Evolutionary conservation across 2,113 vertebrate species (phyloP).

Genomic region (Bufo gargarizans): DNA sequence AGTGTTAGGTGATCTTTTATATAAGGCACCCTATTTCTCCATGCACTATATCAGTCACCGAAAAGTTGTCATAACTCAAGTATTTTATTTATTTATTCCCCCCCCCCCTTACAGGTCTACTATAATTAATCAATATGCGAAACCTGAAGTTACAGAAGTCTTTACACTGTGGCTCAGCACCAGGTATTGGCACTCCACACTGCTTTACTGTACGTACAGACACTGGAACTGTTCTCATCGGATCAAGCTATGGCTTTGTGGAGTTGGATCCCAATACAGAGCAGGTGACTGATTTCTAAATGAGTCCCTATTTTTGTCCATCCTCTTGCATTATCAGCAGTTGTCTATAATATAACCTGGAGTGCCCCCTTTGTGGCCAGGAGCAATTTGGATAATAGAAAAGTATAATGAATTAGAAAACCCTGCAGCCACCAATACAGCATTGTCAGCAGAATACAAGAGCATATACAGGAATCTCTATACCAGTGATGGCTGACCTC

Average conservation of each 20-base stretch:
- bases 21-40: too few relatives aligned
- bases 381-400: too few relatives aligned
- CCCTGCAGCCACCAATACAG: too few relatives aligned
- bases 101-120: slow-evolving; percentile 8
- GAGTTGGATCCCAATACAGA: slow-evolving; percentile 73
- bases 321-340: background rate
- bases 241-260: slow-evolving; percentile 75
- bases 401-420: too few relatives aligned
- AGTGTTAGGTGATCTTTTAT: too few relatives aligned
- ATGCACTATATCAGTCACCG: too few relatives aligned
- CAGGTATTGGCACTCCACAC: slow-evolving; percentile 74
- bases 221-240: slow-evolving; percentile 75
- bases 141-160: slow-evolving; percentile 83
- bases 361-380: too few relatives aligned
- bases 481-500: too few relatives aligned
- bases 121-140: slow-evolving; percentile 74
- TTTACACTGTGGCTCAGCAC: slow-evolving; percentile 68
- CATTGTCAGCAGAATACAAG: too few relatives aligned
- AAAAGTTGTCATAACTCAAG: background rate
- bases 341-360: background rate
- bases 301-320: slow-evolving; percentile 7
- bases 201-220: slow-evolving; percentile 79
- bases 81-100: background rate
- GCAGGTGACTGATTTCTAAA: slow-evolving; percentile 6
- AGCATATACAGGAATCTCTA: too few relatives aligned